Evolutionary conservation across 2,888 invertebrate genomes (phyloP).

Genomic region (Iselma pallidipennis): DNA sequence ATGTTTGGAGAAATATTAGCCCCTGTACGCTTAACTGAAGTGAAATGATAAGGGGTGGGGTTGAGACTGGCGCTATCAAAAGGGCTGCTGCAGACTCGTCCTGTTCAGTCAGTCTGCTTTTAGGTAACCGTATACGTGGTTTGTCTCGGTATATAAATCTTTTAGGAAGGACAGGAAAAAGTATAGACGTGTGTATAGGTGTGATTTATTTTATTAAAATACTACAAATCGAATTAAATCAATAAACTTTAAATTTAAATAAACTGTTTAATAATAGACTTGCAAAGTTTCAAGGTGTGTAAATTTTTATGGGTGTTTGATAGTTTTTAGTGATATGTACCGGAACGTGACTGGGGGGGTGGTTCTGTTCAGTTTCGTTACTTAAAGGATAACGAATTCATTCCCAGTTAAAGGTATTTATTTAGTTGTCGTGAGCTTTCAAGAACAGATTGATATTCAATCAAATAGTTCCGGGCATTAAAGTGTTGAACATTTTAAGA

Average conservation of each 20-base stretch:
- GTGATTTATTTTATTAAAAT: neutral
- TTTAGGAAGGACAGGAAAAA: conserved; percentile 11
- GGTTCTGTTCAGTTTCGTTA: neutral
- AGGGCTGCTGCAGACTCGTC: conserved; percentile 35
- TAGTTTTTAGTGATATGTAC: conserved; percentile 2
- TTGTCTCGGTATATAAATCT: conserved; percentile 3
- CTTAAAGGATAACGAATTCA: conserved; percentile 17
- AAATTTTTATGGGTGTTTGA: neutral
- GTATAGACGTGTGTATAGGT: conserved; percentile 10
- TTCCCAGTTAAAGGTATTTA: neutral
- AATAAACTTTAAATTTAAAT: no score
- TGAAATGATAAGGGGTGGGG: conserved; percentile 37
- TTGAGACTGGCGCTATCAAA: conserved; percentile 30
- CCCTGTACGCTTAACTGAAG: conserved; percentile 36
- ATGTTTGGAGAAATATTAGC: conserved; percentile 42
- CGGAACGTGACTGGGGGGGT: conserved; percentile 14
- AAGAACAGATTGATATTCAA: neutral
- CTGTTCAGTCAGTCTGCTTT: conserved; percentile 22
- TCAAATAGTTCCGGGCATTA: neutral
- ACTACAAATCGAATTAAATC: no score
- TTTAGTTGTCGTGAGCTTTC: neutral
- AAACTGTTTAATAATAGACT: no score
- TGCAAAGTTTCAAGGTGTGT: neutral
- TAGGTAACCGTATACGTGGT: conserved; percentile 24
- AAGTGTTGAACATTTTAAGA: no score